Evolutionary conservation across 64 coral and sea anemone species (phyloP).

Genomic region (Hydrozoanthus tunicans): DNA sequence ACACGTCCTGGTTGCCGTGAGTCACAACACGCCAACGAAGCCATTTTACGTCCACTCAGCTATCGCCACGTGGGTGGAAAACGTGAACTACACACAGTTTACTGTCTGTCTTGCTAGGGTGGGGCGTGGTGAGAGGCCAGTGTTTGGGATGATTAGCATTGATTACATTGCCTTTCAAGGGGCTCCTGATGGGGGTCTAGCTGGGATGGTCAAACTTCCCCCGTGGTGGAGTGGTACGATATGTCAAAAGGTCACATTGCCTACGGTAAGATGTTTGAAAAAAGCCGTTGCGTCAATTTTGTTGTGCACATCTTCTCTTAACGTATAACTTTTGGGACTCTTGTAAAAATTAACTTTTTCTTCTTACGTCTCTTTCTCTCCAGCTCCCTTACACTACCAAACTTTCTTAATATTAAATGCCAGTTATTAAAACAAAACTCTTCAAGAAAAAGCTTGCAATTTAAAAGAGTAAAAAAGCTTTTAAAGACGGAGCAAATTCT

Average conservation of each 20-base stretch:
- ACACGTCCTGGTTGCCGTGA: slow-evolving; percentile 55
- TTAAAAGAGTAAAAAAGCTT: too few relatives aligned
- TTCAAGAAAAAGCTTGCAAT: too few relatives aligned
- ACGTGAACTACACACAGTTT: slow-evolving; percentile 35
- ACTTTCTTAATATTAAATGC: too few relatives aligned
- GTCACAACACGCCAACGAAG: slow-evolving; percentile 41
- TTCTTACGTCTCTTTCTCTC: too few relatives aligned
- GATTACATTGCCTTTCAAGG: slow-evolving; percentile 80
- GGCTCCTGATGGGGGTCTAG: slow-evolving; percentile 65
- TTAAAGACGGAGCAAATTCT: too few relatives aligned
- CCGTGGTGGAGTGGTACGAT: slow-evolving; percentile 73
- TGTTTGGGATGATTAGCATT: background rate
- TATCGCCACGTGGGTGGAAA: slow-evolving; percentile 65
- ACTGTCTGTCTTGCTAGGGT: slow-evolving; percentile 56
- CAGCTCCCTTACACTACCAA: too few relatives aligned
- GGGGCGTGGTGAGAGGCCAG: slow-evolving; percentile 16
- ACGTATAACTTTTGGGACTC: background rate
- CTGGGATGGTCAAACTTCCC: slow-evolving; percentile 9
- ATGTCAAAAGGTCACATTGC: slow-evolving; percentile 49
- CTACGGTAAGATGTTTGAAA: slow-evolving; percentile 13
- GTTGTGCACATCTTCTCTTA: too few relatives aligned
- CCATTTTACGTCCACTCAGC: slow-evolving; percentile 51
- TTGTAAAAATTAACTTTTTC: background rate
- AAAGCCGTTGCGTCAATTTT: background rate
- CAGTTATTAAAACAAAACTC: too few relatives aligned